Evolutionary conservation across 2,113 vertebrate species (phyloP).

Genomic region (Myotis yumanensis): DNA sequence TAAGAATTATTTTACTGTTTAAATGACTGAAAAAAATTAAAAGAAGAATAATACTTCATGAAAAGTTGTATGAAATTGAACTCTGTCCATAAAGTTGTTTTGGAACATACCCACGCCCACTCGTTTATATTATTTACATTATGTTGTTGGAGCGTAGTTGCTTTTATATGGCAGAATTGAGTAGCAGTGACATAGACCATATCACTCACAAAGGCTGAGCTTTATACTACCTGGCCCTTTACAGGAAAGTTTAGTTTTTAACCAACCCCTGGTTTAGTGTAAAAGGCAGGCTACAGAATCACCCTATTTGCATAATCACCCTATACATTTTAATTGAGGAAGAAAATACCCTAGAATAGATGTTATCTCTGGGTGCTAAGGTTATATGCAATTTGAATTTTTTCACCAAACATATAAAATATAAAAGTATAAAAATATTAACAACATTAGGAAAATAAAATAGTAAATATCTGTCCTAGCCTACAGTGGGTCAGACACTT

Average conservation of each 20-base stretch:
- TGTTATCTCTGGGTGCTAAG: neutral
- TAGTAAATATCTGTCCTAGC: neutral
- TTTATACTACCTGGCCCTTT: neutral
- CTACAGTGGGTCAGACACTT: neutral
- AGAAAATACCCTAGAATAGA: neutral
- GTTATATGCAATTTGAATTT: neutral
- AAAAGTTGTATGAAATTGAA: neutral
- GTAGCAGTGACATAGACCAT: neutral
- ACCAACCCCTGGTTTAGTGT: neutral
- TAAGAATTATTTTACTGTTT: neutral
- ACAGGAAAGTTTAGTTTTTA: neutral
- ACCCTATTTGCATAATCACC: neutral
- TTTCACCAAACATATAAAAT: neutral
- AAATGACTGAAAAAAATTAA: neutral
- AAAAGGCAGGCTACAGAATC: conserved; percentile 21
- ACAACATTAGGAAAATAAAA: neutral
- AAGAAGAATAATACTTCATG: neutral
- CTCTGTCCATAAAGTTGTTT: neutral
- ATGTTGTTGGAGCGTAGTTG: neutral
- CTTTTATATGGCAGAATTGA: neutral
- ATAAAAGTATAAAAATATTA: neutral
- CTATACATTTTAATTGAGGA: neutral
- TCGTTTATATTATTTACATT: neutral
- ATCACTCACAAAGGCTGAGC: neutral
- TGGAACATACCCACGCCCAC: neutral